Conservation (phyloP, 2,797 vertebrate species). For the Periparus ater region DNA sequence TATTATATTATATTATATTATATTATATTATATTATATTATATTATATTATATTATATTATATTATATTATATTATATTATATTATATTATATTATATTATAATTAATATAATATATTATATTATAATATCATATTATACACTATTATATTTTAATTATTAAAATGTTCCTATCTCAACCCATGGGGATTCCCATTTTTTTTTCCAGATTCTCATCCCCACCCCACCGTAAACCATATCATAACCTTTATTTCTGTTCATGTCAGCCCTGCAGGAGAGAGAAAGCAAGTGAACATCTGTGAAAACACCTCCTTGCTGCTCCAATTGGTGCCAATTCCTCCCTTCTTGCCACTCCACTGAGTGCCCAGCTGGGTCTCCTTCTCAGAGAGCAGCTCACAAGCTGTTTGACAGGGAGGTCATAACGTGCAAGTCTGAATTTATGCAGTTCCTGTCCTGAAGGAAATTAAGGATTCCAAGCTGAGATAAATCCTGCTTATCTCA, state of each 20-base stretch:
- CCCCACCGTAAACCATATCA: neutral
- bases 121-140: too few species aligned
- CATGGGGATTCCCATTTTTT: neutral
- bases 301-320: neutral
- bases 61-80: too few species aligned
- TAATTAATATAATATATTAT: too few species aligned
- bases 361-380: neutral
- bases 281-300: neutral
- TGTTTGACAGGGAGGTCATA: neutral
- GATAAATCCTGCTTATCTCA: constrained; percentile 30
- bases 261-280: neutral
- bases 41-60: too few species aligned
- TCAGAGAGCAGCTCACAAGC: neutral
- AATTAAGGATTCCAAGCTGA: constrained; percentile 29
- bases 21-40: too few species aligned
- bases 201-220: neutral
- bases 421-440: neutral
- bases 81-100: too few species aligned
- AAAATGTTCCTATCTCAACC: neutral
- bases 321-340: neutral
- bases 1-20: too few species aligned
- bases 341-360: neutral
- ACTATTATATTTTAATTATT: neutral
- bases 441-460: constrained; percentile 21
- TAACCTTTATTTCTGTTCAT: neutral